Evolutionary conservation across 1,140 invertebrate species (phyloP).

Genomic region (Drosophila orosa): DNA sequence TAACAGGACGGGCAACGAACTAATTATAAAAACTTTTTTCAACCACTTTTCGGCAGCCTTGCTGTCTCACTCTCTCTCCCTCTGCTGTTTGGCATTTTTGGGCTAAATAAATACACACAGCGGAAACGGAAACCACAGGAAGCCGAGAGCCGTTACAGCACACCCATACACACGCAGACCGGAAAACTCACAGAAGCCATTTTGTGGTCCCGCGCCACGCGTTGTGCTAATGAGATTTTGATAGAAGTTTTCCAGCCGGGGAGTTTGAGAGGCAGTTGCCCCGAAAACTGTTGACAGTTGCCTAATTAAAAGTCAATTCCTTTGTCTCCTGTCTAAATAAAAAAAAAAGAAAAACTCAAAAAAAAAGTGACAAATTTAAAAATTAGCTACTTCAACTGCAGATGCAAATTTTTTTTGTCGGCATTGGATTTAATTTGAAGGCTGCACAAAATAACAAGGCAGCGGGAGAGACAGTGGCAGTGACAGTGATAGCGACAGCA

Average conservation of each 20-base stretch:
- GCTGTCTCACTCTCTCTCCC: not conserved
- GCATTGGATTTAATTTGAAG: conserved; percentile 18
- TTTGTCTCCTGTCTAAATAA: conserved; percentile 37
- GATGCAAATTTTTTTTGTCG: conserved; percentile 7
- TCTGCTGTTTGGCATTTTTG: conserved; percentile 20
- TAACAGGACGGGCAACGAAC: conserved; percentile 42
- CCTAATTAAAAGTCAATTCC: conserved; percentile 66
- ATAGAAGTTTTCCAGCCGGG: conserved; percentile 52
- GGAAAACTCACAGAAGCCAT: conserved; percentile 46
- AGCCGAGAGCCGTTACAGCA: conserved; percentile 16
- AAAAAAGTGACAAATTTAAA: conserved; percentile 19
- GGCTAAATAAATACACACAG: conserved; percentile 34
- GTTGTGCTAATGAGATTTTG: conserved; percentile 70
- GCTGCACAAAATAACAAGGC: conserved; percentile 8
- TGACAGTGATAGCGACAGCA: conserved; percentile 26
- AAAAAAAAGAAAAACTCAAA: not conserved
- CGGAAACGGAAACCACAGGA: conserved; percentile 32
- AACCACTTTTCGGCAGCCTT: conserved; percentile 2
- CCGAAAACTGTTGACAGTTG: conserved; percentile 62
- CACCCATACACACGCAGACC: conserved; percentile 10
- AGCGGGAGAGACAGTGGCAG: conserved; percentile 1
- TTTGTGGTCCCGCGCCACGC: conserved; percentile 45
- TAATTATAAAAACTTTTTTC: conserved; percentile 64
- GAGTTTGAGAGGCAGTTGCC: conserved; percentile 32
- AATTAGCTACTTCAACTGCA: conserved; percentile 30